Percentiles rank a stretch among this genome's conserved stretches.
These are phyloP conservation scores for Leptopilina boulardi DNA, from an alignment of 1,140 invertebrate species.

Conservation along the genomic window DNA sequence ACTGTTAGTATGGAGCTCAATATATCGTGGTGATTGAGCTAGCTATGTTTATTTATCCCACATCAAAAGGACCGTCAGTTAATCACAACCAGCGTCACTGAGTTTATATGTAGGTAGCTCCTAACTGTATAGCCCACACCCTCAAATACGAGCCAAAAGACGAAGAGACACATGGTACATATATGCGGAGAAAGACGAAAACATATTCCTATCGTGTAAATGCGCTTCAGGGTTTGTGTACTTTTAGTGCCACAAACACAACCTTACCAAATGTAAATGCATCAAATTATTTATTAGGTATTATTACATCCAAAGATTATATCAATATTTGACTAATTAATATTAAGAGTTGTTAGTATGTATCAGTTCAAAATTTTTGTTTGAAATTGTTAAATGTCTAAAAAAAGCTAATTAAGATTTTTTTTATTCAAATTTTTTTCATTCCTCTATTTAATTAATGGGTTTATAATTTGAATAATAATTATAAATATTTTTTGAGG, in stretches of 20 bases:
- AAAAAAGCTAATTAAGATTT: too few relatives aligned
- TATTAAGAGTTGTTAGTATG: too few relatives aligned
- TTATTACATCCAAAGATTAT: background rate
- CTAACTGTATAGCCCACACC: background rate
- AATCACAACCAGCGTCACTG: conserved; percentile 22
- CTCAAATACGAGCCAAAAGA: background rate
- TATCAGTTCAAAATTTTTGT: too few relatives aligned
- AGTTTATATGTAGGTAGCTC: background rate
- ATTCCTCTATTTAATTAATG: too few relatives aligned
- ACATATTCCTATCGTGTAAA: conserved; percentile 11
- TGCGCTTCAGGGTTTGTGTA: background rate
- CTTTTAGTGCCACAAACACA: background rate
- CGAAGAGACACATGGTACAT: background rate
- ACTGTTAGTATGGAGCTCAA: background rate
- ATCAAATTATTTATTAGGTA: background rate
- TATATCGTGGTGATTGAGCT: conserved; percentile 26
- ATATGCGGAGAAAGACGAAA: conserved; percentile 1
- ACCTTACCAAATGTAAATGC: background rate
- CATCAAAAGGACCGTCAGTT: conserved; percentile 31
- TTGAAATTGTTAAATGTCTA: too few relatives aligned
- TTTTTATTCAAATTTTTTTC: too few relatives aligned
- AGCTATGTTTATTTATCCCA: conserved; percentile 30
- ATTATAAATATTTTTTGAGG: too few relatives aligned
- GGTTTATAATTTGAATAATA: too few relatives aligned
- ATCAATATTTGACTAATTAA: background rate